Conservation (phyloP, 2,113 vertebrate genomes). For the Noctilio leporinus region DNA sequence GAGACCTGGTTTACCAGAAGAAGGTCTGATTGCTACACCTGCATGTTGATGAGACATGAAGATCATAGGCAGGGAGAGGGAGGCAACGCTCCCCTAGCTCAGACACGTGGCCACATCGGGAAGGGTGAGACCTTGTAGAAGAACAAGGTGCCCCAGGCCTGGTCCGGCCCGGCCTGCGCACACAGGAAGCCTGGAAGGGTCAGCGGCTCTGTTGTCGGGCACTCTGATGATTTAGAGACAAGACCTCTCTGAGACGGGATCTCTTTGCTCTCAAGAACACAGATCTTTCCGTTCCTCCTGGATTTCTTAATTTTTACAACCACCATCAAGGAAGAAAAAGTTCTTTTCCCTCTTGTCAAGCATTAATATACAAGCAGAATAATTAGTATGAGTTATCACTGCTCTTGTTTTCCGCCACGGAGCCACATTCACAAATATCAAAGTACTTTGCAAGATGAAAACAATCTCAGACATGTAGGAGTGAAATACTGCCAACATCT, state of each 20-base stretch:
- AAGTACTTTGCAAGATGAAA: constrained; percentile 46
- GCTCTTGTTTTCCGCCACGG: constrained; percentile 51
- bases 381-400: constrained; percentile 69
- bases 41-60: not conserved
- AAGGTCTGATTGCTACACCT: not conserved
- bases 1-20: not conserved
- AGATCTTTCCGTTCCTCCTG: not conserved
- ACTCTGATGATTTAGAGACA: not conserved
- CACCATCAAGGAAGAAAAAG: constrained; percentile 35
- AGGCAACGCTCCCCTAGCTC: not conserved
- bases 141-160: fast-evolving
- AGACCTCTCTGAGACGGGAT: not conserved
- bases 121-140: fast-evolving
- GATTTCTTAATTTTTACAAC: constrained; percentile 50
- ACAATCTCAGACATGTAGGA: constrained; percentile 62
- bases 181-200: not conserved
- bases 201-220: fast-evolving
- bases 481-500: constrained; percentile 46
- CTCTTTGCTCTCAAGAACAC: not conserved
- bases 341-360: constrained; percentile 67
- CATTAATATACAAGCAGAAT: constrained; percentile 62
- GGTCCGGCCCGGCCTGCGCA: fast-evolving
- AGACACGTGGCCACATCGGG: not conserved
- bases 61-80: fast-evolving
- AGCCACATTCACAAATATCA: constrained; percentile 67